Evolutionary conservation across 2,888 invertebrate species (phyloP), one percentile per base, ranked within the genome.

Genomic region (Ennomos quercinarius): DNA sequence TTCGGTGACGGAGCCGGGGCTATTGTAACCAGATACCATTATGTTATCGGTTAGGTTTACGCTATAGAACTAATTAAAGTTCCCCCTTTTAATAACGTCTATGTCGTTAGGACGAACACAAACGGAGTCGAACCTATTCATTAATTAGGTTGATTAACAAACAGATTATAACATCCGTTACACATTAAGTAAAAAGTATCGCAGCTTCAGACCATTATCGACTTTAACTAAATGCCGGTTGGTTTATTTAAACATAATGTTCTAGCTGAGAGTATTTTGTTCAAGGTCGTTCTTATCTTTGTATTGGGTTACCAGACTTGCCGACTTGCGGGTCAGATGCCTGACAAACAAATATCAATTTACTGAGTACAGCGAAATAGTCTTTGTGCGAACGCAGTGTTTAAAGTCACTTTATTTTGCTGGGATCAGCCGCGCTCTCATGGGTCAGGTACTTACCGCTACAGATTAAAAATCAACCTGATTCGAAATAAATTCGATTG

Each of bases 251-350:
- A 49, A 61, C 66, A 61, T 38, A 44, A 54, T 53, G 63, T 41
- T 12, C 67, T 67, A 72, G 67, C 68, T 67, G 71, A 11, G 44
- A 51, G 50, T 60, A 46, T 50, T 78, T 76, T 72, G 79, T 27
- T 81, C 87, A 87, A 86, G 87, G 86, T 74, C 77, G 77, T 65
- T 60, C 77, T 86, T 88, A 88, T 88, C 86, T 81, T 64, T 73
- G 85, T 81, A 73, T 89, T 76, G 65, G 78, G 85, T 90, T 89
- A 83, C 88, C 76, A 87, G 78, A 87, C 81, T 72, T 75, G 81
- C 84, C 84, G 87, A 79, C 81, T 77, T 77, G 76, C 76, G 72
- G 56, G 51, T 45, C 44, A 9, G 17, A 55, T 47, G 57, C 52
- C 47, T 54, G 53, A 59, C 59, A 66, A 72, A 71, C 72, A 68